Conservation (phyloP, 2,113 vertebrate species). For the Columbina picui region DNA sequence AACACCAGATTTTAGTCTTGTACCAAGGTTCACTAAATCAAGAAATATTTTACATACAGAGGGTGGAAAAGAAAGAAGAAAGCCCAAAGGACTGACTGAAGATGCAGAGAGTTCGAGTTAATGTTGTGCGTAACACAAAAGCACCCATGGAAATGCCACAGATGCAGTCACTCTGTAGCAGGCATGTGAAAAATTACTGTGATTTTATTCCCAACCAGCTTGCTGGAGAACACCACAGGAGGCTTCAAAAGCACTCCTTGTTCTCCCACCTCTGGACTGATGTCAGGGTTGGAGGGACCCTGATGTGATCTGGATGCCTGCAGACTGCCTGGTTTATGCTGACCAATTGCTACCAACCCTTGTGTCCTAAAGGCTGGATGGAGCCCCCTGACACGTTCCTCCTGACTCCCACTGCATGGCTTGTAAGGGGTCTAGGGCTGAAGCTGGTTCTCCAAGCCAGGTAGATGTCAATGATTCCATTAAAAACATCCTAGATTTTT, state of each 20-base stretch:
- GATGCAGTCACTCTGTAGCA: background rate
- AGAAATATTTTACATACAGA: background rate
- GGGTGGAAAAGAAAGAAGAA: background rate
- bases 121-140: background rate
- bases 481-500: background rate
- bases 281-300: background rate
- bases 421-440: background rate
- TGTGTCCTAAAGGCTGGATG: too few species aligned
- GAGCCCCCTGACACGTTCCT: too few species aligned
- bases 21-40: background rate
- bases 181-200: background rate
- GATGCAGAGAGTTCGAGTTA: background rate
- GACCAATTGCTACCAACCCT: accelerated
- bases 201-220: background rate
- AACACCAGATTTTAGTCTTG: background rate
- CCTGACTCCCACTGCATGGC: accelerated
- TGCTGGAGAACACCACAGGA: background rate
- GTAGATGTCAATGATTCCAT: background rate
- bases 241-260: background rate
- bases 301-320: background rate
- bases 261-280: background rate
- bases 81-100: background rate
- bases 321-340: background rate
- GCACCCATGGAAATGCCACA: background rate
- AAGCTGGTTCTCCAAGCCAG: background rate